These are phyloP conservation scores for Iphiclides podalirius DNA, from an alignment of 2,888 invertebrate genomes.

Conservation along the genomic window DNA sequence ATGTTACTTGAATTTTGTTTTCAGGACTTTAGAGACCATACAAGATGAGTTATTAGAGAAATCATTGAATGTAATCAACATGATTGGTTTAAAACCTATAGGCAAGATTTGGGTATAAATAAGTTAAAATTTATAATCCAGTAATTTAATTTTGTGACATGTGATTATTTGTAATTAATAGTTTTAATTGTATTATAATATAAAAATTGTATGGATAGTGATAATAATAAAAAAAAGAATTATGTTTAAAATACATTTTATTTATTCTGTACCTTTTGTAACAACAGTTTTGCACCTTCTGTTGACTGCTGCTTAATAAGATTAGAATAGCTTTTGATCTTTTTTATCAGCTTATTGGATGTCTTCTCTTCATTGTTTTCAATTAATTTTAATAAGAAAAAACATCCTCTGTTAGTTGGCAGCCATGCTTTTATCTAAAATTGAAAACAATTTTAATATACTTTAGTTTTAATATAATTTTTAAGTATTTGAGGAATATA, in stretches of 20 bases:
- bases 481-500: no score
- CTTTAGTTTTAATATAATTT: no score
- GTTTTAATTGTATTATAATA: background rate
- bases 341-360: constrained; percentile 64
- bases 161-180: constrained; percentile 3
- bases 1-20: no score
- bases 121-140: constrained; percentile 3
- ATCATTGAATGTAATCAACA: constrained; percentile 49
- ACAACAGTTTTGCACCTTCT: constrained; percentile 83
- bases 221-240: constrained; percentile 26
- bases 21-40: constrained; percentile 57
- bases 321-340: constrained; percentile 64
- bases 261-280: constrained; percentile 71
- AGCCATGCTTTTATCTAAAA: constrained; percentile 83
- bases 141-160: no score
- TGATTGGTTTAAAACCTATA: constrained; percentile 47
- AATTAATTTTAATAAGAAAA: constrained; percentile 83
- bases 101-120: constrained; percentile 54
- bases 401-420: constrained; percentile 87
- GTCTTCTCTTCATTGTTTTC: constrained; percentile 79
- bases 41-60: constrained; percentile 64
- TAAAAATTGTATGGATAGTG: background rate
- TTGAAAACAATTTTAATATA: no score
- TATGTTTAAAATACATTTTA: constrained; percentile 36
- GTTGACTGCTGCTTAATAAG: constrained; percentile 76